phyloP scores from a whole-genome alignment of 2,888 invertebrate species.

The Nomada fabriciana region DNA sequence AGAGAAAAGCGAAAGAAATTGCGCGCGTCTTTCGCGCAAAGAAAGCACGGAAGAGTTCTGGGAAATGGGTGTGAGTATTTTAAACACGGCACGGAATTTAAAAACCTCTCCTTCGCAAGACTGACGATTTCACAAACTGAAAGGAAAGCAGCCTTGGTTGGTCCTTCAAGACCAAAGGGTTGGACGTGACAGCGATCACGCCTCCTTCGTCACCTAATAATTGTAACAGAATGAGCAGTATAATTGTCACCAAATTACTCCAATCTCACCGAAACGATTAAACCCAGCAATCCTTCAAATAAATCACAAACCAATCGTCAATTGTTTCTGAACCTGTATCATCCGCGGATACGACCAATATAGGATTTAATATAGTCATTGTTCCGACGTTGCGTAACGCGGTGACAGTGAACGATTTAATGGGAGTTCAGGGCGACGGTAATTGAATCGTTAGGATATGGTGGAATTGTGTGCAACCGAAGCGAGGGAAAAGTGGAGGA shows the following conservation, averaged over 20 bases:
- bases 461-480: background rate
- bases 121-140: background rate
- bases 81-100: background rate
- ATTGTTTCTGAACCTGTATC: slow-evolving; percentile 56
- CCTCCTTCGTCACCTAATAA: background rate
- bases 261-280: too few species aligned
- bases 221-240: too few species aligned
- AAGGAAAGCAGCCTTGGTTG: slow-evolving; percentile 32
- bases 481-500: background rate
- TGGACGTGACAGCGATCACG: slow-evolving; percentile 24
- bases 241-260: background rate
- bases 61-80: background rate
- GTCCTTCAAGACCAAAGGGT: slow-evolving; percentile 1
- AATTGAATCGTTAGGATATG: background rate
- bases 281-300: too few species aligned
- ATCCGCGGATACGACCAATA: slow-evolving; percentile 21
- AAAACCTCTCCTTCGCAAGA: background rate
- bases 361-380: slow-evolving; percentile 10
- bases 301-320: background rate
- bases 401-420: slow-evolving; percentile 10
- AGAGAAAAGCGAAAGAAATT: background rate
- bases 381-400: slow-evolving; percentile 1
- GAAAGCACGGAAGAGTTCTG: background rate
- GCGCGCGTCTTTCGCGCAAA: background rate
- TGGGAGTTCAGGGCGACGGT: slow-evolving; percentile 13